Evolutionary conservation across 2,113 vertebrate genomes (phyloP), one percentile per base, ranked within the genome.

Genomic region (Coracopsis vasa): DNA sequence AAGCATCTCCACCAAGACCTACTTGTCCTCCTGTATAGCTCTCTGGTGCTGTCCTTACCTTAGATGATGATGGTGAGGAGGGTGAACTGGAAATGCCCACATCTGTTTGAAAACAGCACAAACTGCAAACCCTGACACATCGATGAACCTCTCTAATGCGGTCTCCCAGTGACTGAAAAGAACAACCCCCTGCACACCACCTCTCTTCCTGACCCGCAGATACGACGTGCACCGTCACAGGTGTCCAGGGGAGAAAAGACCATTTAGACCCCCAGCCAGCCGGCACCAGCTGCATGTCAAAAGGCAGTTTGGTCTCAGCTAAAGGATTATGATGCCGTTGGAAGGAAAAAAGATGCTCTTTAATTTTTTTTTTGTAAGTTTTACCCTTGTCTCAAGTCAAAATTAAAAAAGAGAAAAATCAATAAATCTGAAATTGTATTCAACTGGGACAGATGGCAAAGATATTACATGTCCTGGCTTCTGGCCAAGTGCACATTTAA

Each of bases 401-500:
- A 91, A 91, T 90, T 66, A 83, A 86, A 21, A 24, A 45, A 33
- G 33, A 67, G 37, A 39, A n/a, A n/a, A 91, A 82, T 86, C 92
- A 80, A 96, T 95, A 95, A 90, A 85, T 93, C 86, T 96, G 77
- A 80, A 87, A 85, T 80, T 94, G 62, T 87, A 80, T 94, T 96
- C 93, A 87, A 16, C 86, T 78, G 92, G 92, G 95, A 94, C 70
- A 94, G 95, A 92, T 95, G 88, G 90, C 69, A 94, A 80, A 74
- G 93, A 92, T 92, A 96, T 91, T 94, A 74, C 86, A 93, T 91
- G 80, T 96, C 91, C 91, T 89, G 95, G 94, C 86, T 74, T 50
- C 70, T 87, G 53, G 47, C 94, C 96, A 96, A 91, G 58, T 67
- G 70, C 47, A 81, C 94, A 95, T 95, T 93, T 93, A 93, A 96